Evolutionary conservation across 2,888 invertebrate species (phyloP), one percentile per base, ranked within the genome.

Genomic region (Molanna angustata): DNA sequence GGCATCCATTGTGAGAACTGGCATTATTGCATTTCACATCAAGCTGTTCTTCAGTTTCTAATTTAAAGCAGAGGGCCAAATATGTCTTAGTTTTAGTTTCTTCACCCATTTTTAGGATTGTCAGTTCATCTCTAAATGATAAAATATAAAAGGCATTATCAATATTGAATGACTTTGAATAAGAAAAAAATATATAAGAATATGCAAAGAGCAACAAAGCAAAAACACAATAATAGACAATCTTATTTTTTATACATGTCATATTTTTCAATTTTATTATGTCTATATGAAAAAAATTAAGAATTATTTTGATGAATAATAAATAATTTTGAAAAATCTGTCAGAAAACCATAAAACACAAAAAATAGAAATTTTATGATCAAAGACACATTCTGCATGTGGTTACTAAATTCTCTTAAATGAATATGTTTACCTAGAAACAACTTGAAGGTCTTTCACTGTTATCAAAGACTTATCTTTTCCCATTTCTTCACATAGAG

Each of bases 61-160:
- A 68, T 49, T 78, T 78, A 21, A 81, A 69, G 62, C 94, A 94
- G 1, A 94, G 70, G 0, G 94, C 94, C 50, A 83, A 78, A 69
- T 98, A 98, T 1, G 82, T 82, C 73, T 98, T 98, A 9, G 82
- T 83, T 69, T 97, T 97, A 16, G 80, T 79, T 65, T 90, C 88
- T 69, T 96, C 96, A 0, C 95, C 96, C 58, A 84, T 79, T 69
- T 94, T 95, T 40, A 96, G 74, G 42, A 79, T 73, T 0, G 70
- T 67, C 19, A 90, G 72, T 39, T 90, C 83, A 2, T 83, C 81
- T 59, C 88, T 88, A 65, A 16, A 67, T 62, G 33, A 16, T 27
- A 31, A 55, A 53, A 58, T 27, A 41, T 3, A 20, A 13, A 39
- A 16, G n/a, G 6, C 6, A 4, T 16, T 35, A 35, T 35, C 13